Conservation (phyloP, 2,797 vertebrate species). For the Eulemur rubriventer region DNA sequence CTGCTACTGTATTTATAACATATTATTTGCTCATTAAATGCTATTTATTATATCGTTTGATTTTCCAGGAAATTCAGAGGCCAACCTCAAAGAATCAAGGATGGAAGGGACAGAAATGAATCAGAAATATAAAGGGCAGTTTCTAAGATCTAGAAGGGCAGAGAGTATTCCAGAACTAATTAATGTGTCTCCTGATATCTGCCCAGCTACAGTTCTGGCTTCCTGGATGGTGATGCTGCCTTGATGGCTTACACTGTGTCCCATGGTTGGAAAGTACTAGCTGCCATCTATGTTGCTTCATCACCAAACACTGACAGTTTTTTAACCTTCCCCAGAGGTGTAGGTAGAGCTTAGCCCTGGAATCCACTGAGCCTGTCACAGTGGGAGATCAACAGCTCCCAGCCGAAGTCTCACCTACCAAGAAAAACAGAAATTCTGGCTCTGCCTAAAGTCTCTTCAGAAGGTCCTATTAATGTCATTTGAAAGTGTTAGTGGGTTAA, state of each 20-base stretch:
- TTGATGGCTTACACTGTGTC: no score
- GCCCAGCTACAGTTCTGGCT: no score
- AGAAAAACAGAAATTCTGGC: not conserved
- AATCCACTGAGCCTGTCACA: not conserved
- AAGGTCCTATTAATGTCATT: not conserved
- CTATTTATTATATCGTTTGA: not conserved
- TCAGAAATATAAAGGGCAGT: not conserved
- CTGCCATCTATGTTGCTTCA: not conserved
- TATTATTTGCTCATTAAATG: not conserved
- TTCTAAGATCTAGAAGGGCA: not conserved
- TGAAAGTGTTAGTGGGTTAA: not conserved
- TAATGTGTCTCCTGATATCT: not conserved
- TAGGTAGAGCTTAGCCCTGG: not conserved
- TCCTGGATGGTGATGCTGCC: fast-evolving
- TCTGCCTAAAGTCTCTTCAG: not conserved
- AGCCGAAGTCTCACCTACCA: not conserved
- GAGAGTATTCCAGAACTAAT: not conserved
- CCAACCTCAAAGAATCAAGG: not conserved
- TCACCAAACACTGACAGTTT: no score
- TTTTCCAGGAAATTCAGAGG: not conserved
- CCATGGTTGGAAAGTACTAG: not conserved
- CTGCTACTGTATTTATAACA: not conserved
- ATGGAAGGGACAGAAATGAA: not conserved
- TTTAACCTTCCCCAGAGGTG: not conserved
- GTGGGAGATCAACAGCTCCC: not conserved